Evolutionary conservation across 1,140 invertebrate species (phyloP).

Genomic region (Harpegnathos saltator): DNA sequence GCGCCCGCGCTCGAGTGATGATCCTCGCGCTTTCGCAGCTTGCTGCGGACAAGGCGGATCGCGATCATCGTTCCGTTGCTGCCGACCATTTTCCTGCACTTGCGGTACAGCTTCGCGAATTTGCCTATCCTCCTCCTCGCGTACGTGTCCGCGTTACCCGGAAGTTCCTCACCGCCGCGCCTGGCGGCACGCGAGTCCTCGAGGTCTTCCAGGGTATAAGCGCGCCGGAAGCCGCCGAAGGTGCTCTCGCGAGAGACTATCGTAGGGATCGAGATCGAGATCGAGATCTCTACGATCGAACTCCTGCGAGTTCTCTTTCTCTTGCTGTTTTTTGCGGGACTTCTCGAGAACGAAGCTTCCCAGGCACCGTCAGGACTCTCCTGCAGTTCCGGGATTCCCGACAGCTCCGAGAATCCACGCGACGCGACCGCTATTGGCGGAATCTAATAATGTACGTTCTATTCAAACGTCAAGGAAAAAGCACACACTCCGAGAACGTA

Average conservation of each 20-base stretch:
- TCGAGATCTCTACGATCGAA: not conserved
- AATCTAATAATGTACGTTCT: not conserved
- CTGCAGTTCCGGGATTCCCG: not conserved
- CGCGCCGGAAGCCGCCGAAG: not conserved
- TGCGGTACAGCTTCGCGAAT: slow-evolving; percentile 81
- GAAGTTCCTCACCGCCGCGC: not conserved
- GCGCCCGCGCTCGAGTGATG: slow-evolving; percentile 87
- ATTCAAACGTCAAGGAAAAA: slow-evolving; percentile 34
- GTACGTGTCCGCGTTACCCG: slow-evolving; percentile 29
- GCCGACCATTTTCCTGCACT: slow-evolving; percentile 89
- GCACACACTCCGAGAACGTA: not conserved
- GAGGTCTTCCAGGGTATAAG: not conserved
- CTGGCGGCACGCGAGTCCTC: not conserved
- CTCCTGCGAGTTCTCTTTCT: not conserved
- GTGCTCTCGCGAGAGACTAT: too few relatives aligned
- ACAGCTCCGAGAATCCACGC: not conserved
- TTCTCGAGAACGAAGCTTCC: not conserved
- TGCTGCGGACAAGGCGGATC: slow-evolving; percentile 94
- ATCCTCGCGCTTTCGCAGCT: slow-evolving; percentile 93
- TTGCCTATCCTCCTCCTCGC: slow-evolving; percentile 71
- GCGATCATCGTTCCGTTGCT: slow-evolving; percentile 93
- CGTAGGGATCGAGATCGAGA: too few relatives aligned
- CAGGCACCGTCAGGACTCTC: not conserved
- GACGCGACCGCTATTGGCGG: not conserved
- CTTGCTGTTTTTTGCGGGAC: too few relatives aligned